These are phyloP conservation scores for Leptothorax acervorum DNA, from an alignment of 2,888 invertebrate species.

Conservation along the genomic window DNA sequence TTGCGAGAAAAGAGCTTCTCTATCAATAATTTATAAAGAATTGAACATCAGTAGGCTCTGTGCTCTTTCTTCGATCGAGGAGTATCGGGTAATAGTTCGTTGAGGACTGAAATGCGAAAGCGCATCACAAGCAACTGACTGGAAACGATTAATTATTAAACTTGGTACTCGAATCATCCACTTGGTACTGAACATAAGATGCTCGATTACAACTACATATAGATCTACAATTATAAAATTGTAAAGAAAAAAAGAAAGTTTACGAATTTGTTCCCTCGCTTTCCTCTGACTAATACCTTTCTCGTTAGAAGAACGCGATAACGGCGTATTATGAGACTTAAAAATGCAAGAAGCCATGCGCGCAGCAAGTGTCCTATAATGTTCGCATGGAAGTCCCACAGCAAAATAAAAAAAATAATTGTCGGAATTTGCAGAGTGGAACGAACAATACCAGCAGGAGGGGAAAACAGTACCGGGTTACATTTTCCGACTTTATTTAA, in stretches of 20 bases:
- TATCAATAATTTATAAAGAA: neutral
- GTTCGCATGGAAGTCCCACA: neutral
- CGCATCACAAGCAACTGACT: neutral
- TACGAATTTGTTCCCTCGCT: neutral
- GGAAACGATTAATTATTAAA: neutral
- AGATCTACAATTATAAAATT: neutral
- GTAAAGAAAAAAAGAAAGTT: neutral
- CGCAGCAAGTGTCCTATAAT: neutral
- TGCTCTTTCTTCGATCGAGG: neutral
- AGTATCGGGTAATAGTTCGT: neutral
- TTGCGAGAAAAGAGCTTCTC: neutral
- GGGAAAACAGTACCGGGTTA: neutral
- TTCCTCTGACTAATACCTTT: neutral
- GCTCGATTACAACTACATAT: neutral
- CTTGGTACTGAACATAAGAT: neutral
- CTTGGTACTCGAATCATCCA: neutral
- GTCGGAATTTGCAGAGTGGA: neutral
- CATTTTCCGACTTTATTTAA: slow-evolving; percentile 12
- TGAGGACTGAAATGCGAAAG: neutral
- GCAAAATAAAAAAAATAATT: slow-evolving; percentile 4
- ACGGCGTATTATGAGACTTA: slow-evolving; percentile 1
- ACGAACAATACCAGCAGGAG: neutral
- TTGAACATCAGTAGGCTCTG: neutral
- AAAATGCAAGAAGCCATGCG: neutral
- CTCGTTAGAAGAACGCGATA: neutral